phyloP scores from a whole-genome alignment of 2,797 vertebrate species.

The Lacerta agilis region DNA sequence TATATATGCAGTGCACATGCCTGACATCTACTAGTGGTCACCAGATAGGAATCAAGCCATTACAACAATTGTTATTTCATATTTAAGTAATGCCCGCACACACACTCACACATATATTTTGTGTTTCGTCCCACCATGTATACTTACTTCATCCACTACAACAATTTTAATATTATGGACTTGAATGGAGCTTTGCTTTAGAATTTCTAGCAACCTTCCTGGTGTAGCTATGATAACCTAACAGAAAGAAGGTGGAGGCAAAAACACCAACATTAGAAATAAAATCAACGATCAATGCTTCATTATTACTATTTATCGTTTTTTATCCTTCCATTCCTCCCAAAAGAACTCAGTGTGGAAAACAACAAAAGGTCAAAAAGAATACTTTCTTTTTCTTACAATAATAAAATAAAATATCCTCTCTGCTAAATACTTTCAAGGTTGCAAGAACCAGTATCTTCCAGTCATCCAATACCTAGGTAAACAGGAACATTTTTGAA shows the following conservation, averaged over 20 bases:
- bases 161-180: conserved; percentile 84
- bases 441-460: too few relatives aligned
- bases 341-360: too few relatives aligned
- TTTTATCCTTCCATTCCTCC: too few relatives aligned
- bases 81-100: neutral
- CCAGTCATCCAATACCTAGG: too few relatives aligned
- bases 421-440: too few relatives aligned
- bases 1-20: neutral
- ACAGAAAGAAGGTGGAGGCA: neutral
- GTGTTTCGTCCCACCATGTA: neutral
- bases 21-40: neutral
- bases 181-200: conserved; percentile 88
- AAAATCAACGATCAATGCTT: neutral
- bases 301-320: neutral
- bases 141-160: conserved; percentile 93
- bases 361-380: too few relatives aligned
- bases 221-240: conserved; percentile 95
- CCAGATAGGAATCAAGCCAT: neutral
- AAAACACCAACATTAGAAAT: neutral
- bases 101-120: neutral
- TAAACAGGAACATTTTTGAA: too few relatives aligned
- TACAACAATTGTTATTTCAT: neutral
- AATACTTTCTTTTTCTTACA: too few relatives aligned
- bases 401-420: too few relatives aligned
- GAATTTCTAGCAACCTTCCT: conserved; percentile 91